Conservation (phyloP, 2,113 vertebrate species). For the Crotalus viridis region DNA sequence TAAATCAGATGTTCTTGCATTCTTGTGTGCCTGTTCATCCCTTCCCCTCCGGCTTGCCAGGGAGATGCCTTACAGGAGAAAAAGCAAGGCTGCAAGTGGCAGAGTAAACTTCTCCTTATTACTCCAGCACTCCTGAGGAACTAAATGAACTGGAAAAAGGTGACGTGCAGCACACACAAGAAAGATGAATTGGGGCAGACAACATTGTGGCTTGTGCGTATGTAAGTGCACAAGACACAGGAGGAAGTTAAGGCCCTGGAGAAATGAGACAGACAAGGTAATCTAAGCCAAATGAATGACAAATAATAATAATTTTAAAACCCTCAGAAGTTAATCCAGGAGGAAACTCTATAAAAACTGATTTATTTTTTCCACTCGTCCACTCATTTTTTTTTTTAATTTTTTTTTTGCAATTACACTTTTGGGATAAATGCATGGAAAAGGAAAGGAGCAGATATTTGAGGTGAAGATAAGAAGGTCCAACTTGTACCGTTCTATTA, state of each 20-base stretch:
- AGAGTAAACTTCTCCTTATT: neutral
- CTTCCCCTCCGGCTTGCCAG: neutral
- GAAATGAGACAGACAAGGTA: neutral
- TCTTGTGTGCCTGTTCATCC: neutral
- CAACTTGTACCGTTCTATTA: neutral
- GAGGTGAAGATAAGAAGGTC: neutral
- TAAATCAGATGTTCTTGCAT: neutral
- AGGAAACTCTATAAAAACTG: neutral
- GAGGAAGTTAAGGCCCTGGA: neutral
- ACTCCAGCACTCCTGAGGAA: neutral
- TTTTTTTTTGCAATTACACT: neutral
- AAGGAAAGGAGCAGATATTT: neutral
- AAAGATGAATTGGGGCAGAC: neutral
- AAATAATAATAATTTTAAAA: neutral
- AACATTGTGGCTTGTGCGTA: neutral
- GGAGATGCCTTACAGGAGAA: neutral
- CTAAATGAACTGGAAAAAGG: neutral
- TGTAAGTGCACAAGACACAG: neutral
- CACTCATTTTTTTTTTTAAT: neutral
- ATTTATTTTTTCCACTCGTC: neutral
- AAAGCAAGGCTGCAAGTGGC: neutral
- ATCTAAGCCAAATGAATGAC: neutral
- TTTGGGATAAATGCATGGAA: neutral
- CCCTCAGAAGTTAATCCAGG: neutral
- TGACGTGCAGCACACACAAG: neutral